Conservation (phyloP, 2,797 vertebrate genomes). For the Peromyscus melanophrys region DNA sequence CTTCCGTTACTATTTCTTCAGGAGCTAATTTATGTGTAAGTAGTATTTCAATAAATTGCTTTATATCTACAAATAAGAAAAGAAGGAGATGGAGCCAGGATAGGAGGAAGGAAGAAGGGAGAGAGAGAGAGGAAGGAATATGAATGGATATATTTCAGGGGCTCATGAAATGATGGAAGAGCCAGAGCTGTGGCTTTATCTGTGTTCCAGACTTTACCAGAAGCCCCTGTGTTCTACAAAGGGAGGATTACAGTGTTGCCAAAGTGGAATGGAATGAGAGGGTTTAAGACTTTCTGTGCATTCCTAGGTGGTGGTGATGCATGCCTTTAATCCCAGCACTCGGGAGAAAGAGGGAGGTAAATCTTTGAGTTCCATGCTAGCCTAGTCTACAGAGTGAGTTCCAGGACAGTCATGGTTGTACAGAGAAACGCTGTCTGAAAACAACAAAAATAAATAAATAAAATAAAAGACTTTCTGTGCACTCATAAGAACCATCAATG, state of each 20-base stretch:
- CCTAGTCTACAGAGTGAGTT: not conserved
- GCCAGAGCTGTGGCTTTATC: not conserved
- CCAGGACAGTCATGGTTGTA: not conserved
- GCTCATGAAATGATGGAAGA: not conserved
- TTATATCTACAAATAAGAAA: not conserved
- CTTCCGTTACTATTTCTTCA: not conserved
- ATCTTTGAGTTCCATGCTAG: not conserved
- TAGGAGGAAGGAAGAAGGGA: not conserved
- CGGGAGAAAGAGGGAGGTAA: not conserved
- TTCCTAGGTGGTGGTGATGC: no score
- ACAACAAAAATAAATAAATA: not conserved
- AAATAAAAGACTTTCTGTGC: not conserved
- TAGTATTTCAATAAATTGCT: conserved; percentile 39
- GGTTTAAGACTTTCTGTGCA: not conserved
- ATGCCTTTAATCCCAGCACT: not conserved
- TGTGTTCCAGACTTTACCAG: not conserved
- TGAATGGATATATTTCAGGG: not conserved
- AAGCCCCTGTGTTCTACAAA: not conserved
- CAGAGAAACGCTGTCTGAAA: not conserved
- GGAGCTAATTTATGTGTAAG: not conserved
- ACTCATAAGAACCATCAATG: not conserved
- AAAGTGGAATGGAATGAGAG: not conserved
- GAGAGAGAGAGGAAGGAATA: not conserved
- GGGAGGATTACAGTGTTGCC: not conserved
- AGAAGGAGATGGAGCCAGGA: not conserved